These are phyloP conservation scores for Micrasema minimum DNA, from an alignment of 1,140 invertebrate genomes.

Conservation along the genomic window DNA sequence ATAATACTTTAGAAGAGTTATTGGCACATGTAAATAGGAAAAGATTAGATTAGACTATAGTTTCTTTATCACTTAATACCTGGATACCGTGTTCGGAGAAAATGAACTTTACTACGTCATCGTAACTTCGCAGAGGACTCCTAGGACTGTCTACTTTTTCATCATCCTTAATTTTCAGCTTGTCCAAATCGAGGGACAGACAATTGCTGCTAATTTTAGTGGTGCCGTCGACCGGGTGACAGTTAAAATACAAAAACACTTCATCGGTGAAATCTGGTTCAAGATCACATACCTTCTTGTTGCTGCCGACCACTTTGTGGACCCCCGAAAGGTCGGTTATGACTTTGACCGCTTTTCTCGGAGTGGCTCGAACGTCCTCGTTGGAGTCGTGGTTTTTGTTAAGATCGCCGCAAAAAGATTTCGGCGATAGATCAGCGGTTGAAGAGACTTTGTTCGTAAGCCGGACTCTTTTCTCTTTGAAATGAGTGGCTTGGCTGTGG, in stretches of 20 bases:
- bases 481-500: constrained; percentile 32
- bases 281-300: constrained; percentile 52
- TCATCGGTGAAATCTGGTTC: constrained; percentile 54
- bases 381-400: constrained; percentile 56
- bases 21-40: constrained; percentile 15
- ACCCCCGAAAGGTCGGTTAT: constrained; percentile 63
- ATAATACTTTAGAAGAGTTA: neutral
- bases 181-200: constrained; percentile 40
- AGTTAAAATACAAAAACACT: constrained; percentile 57
- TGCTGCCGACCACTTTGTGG: constrained; percentile 55
- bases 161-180: constrained; percentile 51
- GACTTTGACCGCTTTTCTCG: constrained; percentile 68
- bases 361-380: constrained; percentile 56
- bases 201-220: constrained; percentile 48
- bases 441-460: constrained; percentile 51
- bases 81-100: constrained; percentile 79
- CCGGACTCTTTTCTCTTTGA: constrained; percentile 46
- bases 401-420: constrained; percentile 55
- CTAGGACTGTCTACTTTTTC: constrained; percentile 52
- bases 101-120: constrained; percentile 76
- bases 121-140: constrained; percentile 67
- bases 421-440: constrained; percentile 42
- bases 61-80: constrained; percentile 79
- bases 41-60: constrained; percentile 69
- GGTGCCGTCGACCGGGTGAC: constrained; percentile 55